phyloP scores from a whole-genome alignment of 2,797 vertebrate species.

The Babyrousa celebensis region DNA sequence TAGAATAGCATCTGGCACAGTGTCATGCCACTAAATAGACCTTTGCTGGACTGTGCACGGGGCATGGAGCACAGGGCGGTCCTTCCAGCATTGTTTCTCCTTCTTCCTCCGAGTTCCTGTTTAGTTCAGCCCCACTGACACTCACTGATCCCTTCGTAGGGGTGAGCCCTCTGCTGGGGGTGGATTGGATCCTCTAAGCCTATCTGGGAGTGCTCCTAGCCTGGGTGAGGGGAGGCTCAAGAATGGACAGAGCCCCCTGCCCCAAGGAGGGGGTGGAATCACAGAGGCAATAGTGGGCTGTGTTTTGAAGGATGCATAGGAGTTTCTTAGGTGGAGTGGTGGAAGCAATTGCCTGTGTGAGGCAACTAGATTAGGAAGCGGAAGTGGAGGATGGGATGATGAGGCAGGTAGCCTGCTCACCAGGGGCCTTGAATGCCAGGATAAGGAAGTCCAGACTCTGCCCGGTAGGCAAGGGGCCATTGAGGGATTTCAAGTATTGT shows the following conservation, averaged over 20 bases:
- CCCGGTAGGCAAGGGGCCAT: neutral
- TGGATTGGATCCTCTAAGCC: neutral
- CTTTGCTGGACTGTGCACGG: neutral
- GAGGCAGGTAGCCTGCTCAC: neutral
- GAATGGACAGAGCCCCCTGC: neutral
- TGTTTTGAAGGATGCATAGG: slow-evolving; percentile 30
- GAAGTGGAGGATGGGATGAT: neutral
- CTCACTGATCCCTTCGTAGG: neutral
- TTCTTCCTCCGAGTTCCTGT: neutral
- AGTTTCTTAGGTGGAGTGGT: neutral
- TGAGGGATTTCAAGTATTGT: neutral
- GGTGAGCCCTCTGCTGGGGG: neutral
- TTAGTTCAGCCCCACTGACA: neutral
- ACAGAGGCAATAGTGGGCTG: neutral
- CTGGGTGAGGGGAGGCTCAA: neutral
- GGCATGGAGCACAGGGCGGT: neutral
- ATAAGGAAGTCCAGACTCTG: neutral
- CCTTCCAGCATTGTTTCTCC: neutral
- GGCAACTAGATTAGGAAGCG: neutral
- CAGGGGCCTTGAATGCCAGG: neutral
- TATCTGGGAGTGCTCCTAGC: neutral
- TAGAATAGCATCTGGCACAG: neutral
- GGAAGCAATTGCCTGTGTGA: neutral
- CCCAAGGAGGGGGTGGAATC: neutral
- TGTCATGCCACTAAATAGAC: neutral